These are phyloP conservation scores for Cryptops parisi DNA, from an alignment of 2,888 invertebrate species.

Conservation along the genomic window DNA sequence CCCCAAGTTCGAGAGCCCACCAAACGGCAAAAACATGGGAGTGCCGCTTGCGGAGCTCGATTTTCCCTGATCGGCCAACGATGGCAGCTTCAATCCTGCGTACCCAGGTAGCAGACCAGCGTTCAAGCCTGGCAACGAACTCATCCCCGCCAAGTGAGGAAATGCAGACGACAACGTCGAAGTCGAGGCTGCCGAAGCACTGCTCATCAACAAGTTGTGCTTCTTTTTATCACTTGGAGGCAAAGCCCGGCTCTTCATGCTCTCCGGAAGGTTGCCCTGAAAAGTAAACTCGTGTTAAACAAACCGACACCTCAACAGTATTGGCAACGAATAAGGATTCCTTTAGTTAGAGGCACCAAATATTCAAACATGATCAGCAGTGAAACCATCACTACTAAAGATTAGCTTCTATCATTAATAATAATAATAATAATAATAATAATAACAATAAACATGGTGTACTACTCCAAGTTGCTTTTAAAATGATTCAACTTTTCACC, in stretches of 20 bases:
- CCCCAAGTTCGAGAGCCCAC: slow-evolving; percentile 49
- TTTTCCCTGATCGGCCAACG: slow-evolving; percentile 5
- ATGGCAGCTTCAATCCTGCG: slow-evolving; percentile 27
- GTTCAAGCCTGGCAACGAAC: slow-evolving; percentile 25
- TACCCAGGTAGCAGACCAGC: slow-evolving; percentile 28
- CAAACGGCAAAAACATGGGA: slow-evolving; percentile 33
- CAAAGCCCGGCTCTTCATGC: slow-evolving; percentile 42
- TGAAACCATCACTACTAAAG: no score
- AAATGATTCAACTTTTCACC: no score
- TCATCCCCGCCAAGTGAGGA: slow-evolving; percentile 25
- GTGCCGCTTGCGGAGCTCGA: slow-evolving; percentile 16
- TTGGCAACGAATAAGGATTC: no score
- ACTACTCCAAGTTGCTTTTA: no score
- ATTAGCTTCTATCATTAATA: no score
- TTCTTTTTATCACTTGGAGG: slow-evolving; percentile 10
- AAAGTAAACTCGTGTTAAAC: no score
- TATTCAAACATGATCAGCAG: no score
- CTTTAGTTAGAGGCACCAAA: no score
- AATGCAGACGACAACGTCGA: slow-evolving; percentile 18
- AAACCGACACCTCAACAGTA: no score
- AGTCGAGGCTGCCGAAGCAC: slow-evolving; percentile 5
- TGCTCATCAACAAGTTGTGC: slow-evolving; percentile 1
- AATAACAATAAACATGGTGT: no score
- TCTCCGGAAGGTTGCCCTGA: slow-evolving; percentile 43
- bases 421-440: no score